These are phyloP conservation scores for Leptothorax acervorum DNA, from an alignment of 2,888 invertebrate genomes.

Conservation along the genomic window DNA sequence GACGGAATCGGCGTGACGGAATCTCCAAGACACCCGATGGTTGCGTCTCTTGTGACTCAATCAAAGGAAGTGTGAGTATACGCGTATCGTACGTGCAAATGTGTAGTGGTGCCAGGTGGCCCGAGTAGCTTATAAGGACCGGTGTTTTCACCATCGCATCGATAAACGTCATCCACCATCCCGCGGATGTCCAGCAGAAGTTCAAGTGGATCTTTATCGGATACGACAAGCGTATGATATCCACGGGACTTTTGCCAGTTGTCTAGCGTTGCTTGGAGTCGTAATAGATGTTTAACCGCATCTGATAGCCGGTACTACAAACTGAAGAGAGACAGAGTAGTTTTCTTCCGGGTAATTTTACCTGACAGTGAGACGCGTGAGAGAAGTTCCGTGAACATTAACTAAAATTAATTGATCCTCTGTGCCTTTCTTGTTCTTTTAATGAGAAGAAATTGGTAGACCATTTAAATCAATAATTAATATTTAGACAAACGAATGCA, in stretches of 20 bases:
- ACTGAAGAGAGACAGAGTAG: not conserved
- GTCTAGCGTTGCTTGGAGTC: not conserved
- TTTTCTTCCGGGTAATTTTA: constrained; percentile 39
- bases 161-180: not conserved
- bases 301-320: not conserved
- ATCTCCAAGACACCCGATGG: constrained; percentile 8
- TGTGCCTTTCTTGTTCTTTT: not conserved
- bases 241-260: not conserved
- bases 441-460: not conserved
- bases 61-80: constrained; percentile 23
- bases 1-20: constrained; percentile 16
- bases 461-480: not conserved
- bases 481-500: not conserved
- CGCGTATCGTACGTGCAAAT: not conserved
- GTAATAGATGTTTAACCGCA: not conserved
- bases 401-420: not conserved
- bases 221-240: not conserved
- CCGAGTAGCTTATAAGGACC: not conserved
- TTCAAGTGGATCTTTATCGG: constrained; percentile 2
- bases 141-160: constrained; percentile 4
- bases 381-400: not conserved
- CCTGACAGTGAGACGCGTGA: not conserved
- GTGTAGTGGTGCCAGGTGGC: constrained; percentile 36
- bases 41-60: constrained; percentile 25
- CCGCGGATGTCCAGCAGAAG: not conserved